A percentile compares a stretch with the other conserved stretches of the same genome.
These are phyloP conservation scores for Sthenelais limicola DNA, from an alignment of 2,888 invertebrate species.

Conservation along the genomic window DNA sequence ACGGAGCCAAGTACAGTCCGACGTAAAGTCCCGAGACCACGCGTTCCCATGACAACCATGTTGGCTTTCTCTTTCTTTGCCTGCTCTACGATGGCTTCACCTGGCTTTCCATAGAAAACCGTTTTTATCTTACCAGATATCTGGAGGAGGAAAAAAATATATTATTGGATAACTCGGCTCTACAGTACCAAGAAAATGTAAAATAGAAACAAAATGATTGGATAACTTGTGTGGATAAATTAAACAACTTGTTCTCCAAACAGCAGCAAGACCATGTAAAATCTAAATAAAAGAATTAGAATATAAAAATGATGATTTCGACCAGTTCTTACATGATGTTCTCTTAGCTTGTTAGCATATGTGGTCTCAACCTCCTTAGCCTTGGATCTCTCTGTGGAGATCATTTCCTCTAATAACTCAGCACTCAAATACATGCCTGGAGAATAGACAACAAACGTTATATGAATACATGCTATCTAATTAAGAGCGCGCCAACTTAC, in stretches of 20 bases:
- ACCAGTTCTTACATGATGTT: slow-evolving; percentile 1
- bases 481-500: too few relatives aligned
- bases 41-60: slow-evolving; percentile 27
- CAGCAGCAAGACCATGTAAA: too few relatives aligned
- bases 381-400: not conserved
- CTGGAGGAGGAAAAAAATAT: not conserved
- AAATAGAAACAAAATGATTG: too few relatives aligned
- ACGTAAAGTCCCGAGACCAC: not conserved
- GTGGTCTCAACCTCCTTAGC: not conserved
- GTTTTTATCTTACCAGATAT: slow-evolving; percentile 2
- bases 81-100: slow-evolving; percentile 8
- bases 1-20: slow-evolving; percentile 14
- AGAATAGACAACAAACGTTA: not conserved
- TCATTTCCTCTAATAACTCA: not conserved
- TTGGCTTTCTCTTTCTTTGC: not conserved
- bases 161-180: too few relatives aligned
- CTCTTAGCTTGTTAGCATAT: not conserved
- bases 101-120: not conserved
- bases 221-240: too few relatives aligned
- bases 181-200: too few relatives aligned
- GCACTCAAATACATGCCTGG: slow-evolving; percentile 2
- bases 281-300: too few relatives aligned
- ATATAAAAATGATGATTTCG: too few relatives aligned
- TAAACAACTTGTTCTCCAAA: too few relatives aligned
- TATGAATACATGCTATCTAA: not conserved